Conservation (phyloP, 2,113 vertebrate genomes). For the Notothenia rossii region DNA sequence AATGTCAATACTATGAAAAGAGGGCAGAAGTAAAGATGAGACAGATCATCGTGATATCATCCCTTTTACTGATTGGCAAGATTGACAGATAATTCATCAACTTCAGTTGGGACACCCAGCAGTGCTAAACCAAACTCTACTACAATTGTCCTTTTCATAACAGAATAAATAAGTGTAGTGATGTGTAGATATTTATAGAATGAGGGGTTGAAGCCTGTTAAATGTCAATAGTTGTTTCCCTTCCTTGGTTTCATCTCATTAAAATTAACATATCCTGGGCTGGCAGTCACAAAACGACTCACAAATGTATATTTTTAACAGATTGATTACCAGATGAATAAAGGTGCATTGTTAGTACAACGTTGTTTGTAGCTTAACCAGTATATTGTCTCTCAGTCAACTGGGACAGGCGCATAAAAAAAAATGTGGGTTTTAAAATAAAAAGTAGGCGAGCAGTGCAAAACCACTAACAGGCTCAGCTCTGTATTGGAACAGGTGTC, state of each 20-base stretch:
- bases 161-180: neutral
- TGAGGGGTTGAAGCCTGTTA: neutral
- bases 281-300: too few relatives aligned
- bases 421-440: neutral
- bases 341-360: neutral
- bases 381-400: neutral
- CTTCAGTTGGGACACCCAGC: neutral
- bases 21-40: neutral
- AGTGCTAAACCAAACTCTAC: neutral
- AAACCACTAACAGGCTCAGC: conserved; percentile 1
- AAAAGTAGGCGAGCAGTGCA: neutral
- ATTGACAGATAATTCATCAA: neutral
- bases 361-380: too few relatives aligned
- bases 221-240: neutral
- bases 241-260: conserved; percentile 4
- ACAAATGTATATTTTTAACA: too few relatives aligned
- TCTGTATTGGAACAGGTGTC: conserved; percentile 44
- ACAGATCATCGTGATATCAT: neutral
- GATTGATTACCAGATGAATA: neutral
- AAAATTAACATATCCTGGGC: too few relatives aligned
- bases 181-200: neutral
- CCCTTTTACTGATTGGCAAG: neutral
- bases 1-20: neutral
- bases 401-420: neutral
- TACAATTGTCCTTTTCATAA: too few relatives aligned